A percentile compares a stretch with the other conserved stretches of the same genome.
Evolutionary conservation across 2,888 invertebrate species (phyloP).

Genomic region (Anodontia alba): DNA sequence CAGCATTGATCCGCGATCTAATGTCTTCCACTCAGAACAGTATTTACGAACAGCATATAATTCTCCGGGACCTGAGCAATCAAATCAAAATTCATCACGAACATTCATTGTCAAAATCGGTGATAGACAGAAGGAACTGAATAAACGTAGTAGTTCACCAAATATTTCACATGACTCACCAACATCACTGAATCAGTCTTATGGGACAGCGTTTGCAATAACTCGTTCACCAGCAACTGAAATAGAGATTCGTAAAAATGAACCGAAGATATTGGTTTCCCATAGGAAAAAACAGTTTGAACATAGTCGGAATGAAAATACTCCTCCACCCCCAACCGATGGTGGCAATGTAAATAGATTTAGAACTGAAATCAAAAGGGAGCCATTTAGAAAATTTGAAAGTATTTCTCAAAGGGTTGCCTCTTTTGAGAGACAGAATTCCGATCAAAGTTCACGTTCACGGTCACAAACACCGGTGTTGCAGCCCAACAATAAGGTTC

Average conservation of each 20-base stretch:
- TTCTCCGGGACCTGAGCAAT: constrained; percentile 56
- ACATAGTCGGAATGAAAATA: constrained; percentile 66
- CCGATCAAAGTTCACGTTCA: constrained; percentile 58
- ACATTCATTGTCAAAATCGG: constrained; percentile 72
- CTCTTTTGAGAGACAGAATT: constrained; percentile 79
- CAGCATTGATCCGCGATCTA: constrained; percentile 66
- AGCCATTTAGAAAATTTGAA: constrained; percentile 85
- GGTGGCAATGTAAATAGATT: constrained; percentile 63
- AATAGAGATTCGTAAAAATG: constrained; percentile 70
- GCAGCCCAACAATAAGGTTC: constrained; percentile 63
- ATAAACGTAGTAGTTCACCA: constrained; percentile 49
- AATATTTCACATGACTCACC: constrained; percentile 24
- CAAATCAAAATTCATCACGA: constrained; percentile 60
- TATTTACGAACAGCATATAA: constrained; percentile 62
- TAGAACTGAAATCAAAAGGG: constrained; percentile 78
- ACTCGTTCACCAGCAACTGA: constrained; percentile 73
- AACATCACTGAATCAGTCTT: constrained; percentile 53
- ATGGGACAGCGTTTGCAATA: constrained; percentile 77
- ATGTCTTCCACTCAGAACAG: constrained; percentile 62
- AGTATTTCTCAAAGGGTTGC: constrained; percentile 82
- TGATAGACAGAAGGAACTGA: constrained; percentile 37
- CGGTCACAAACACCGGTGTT: constrained; percentile 56
- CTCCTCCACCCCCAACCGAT: constrained; percentile 37
- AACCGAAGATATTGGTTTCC: constrained; percentile 69
- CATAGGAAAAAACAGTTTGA: constrained; percentile 80